phyloP scores from a whole-genome alignment of 1,140 invertebrate species.

The Archivesica marissinica region DNA sequence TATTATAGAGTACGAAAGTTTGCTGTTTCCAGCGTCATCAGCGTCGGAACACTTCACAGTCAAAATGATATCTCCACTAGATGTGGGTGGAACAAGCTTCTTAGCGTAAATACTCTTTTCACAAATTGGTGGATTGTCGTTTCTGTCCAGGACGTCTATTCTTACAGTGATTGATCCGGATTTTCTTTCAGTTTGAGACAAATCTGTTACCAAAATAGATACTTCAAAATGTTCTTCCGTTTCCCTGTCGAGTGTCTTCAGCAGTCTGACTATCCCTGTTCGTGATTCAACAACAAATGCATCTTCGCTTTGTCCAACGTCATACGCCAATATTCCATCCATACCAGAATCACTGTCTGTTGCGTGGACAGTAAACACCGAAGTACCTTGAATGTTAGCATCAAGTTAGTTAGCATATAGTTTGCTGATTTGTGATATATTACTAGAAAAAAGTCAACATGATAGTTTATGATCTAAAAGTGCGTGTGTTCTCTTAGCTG shows the following conservation, averaged over 20 bases:
- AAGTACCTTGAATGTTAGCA: no score
- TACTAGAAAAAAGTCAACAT: no score
- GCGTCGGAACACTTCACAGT: conserved; percentile 34
- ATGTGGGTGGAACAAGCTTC: neutral
- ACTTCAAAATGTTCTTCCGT: neutral
- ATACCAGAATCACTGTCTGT: conserved; percentile 33
- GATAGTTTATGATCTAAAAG: no score
- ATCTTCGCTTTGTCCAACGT: neutral
- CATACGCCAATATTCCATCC: conserved; percentile 32
- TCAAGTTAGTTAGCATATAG: no score
- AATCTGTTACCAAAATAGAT: conserved; percentile 27
- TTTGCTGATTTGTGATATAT: no score
- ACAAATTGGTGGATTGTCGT: conserved; percentile 49
- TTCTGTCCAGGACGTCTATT: conserved; percentile 28
- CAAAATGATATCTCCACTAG: conserved; percentile 39
- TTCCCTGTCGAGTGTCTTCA: conserved; percentile 46
- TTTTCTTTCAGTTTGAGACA: conserved; percentile 35
- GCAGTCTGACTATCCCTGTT: conserved; percentile 39
- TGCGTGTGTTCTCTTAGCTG: no score
- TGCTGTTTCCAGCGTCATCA: conserved; percentile 24
- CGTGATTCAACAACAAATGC: conserved; percentile 48
- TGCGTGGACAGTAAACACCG: conserved; percentile 39
- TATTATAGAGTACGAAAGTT: conserved; percentile 35
- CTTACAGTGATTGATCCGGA: neutral
- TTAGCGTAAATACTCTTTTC: conserved; percentile 13